Conservation (phyloP, 2,797 vertebrate species). For the Buphagus erythrorhynchus region DNA sequence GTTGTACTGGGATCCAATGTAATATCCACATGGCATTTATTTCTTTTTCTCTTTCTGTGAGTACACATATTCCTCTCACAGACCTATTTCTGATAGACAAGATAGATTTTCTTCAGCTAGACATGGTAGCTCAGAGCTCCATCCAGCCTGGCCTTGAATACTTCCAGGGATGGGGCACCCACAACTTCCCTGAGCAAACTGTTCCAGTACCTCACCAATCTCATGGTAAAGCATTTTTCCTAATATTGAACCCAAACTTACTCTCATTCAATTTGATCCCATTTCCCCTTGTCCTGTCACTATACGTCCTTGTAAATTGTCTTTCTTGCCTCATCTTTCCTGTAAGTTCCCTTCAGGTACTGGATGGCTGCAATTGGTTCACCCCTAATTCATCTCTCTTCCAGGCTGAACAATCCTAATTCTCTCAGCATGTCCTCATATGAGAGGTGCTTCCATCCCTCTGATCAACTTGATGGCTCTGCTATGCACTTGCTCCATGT, state of each 20-base stretch:
- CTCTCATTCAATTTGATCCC: not conserved
- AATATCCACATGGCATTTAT: not conserved
- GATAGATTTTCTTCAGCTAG: not conserved
- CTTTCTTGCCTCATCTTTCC: not conserved
- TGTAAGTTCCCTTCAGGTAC: not conserved
- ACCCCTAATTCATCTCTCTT: not conserved
- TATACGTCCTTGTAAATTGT: not conserved
- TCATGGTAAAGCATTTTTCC: not conserved
- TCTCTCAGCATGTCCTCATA: not conserved
- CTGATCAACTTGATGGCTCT: not conserved
- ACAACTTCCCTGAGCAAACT: not conserved
- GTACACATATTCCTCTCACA: not conserved
- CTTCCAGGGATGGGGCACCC: not conserved
- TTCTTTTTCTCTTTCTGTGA: not conserved
- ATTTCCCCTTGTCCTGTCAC: not conserved
- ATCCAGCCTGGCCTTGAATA: not conserved
- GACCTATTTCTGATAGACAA: not conserved
- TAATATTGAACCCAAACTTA: not conserved
- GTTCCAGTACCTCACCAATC: not conserved
- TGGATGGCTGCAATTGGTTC: not conserved
- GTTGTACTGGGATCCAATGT: not conserved
- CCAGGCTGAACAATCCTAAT: not conserved
- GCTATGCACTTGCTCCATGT: rapidly evolving
- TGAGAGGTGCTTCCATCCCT: not conserved
- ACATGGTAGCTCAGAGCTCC: not conserved